Evolutionary conservation across 35 echinoderm and acorn worm genomes (phyloP), one percentile per base, ranked within the genome.

Genomic region (Apostichopus californicus): DNA sequence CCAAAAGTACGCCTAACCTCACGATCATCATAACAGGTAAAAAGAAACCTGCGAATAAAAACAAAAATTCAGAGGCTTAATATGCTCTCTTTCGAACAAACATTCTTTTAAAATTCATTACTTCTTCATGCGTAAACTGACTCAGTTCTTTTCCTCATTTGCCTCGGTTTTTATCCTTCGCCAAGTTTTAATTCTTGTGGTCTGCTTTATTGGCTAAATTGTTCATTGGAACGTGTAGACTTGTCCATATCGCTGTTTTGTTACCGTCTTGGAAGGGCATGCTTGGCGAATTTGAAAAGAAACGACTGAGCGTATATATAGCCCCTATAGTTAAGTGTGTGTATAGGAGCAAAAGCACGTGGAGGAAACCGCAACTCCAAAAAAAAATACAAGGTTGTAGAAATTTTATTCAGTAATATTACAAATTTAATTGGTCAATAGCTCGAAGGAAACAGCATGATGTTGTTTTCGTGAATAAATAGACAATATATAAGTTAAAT

Each of bases 121-220:
- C 8, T 83, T 83, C 6, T 46, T 83, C 80, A 83, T 55, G 80
- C 80, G 80, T 83, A 83, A 83, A 83, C 80, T 83, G 80, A 83
- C 52, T 83, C 25, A 55, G 13, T 55, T 83, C 17, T 13, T 83
- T 56, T 83, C 25, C 24, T 80, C 18, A 11, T 68, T 68, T 18
- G 64, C 11, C 18, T 68, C 18, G 64, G 53, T 80, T 80, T 80
- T 83, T 83, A 83, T 56, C 52, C 55, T 83, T 55, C 10, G 25
- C 18, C 18, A 6, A 83, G 13, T 25, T 56, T 12, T 83, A 83
- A 83, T 83, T 83, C 52, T 83, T 56, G 34, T 14, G 34, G 80
- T 55, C 52, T 46, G 46, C 55, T 83, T 83, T 56, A 83, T 83
- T 83, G 3, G 34, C 9, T 15, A 34, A 83, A 83, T 83, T 83